These are phyloP conservation scores for Cottus gobio DNA, from an alignment of 2,113 vertebrate species.

Conservation along the genomic window DNA sequence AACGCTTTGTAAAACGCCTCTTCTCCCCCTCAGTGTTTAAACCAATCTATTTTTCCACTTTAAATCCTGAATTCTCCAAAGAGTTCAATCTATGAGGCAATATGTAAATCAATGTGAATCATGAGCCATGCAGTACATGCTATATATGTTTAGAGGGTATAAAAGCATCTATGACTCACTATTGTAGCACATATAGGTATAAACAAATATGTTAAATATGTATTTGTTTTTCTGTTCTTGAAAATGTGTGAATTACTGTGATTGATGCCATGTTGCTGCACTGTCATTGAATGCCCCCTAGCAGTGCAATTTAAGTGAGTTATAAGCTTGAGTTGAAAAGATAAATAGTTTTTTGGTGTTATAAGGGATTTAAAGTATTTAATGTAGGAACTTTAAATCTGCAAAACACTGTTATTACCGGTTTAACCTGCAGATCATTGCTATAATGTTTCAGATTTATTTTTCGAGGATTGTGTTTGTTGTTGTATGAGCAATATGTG, in stretches of 20 bases:
- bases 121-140: constrained; percentile 25
- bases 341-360: constrained; percentile 31
- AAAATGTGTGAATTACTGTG: constrained; percentile 24
- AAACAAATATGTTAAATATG: constrained; percentile 14
- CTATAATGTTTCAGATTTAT: background rate
- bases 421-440: constrained; percentile 24
- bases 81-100: constrained; percentile 19
- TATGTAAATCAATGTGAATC: constrained; percentile 23
- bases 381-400: constrained; percentile 27
- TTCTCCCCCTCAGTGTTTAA: constrained; percentile 26
- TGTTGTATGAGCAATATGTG: constrained; percentile 9
- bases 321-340: constrained; percentile 36
- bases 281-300: constrained; percentile 43
- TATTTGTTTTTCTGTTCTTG: constrained; percentile 17
- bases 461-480: background rate
- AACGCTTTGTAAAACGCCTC: constrained; percentile 50
- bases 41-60: constrained; percentile 35
- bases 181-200: background rate
- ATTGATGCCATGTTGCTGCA: constrained; percentile 48
- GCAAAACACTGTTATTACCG: constrained; percentile 35
- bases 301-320: constrained; percentile 52
- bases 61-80: constrained; percentile 14
- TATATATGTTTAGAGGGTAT: constrained; percentile 25
- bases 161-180: background rate
- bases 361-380: constrained; percentile 42